Base-by-base conservation (phyloP, 2,797 vertebrate genomes). In the Thalassophryne amazonica region DNA sequence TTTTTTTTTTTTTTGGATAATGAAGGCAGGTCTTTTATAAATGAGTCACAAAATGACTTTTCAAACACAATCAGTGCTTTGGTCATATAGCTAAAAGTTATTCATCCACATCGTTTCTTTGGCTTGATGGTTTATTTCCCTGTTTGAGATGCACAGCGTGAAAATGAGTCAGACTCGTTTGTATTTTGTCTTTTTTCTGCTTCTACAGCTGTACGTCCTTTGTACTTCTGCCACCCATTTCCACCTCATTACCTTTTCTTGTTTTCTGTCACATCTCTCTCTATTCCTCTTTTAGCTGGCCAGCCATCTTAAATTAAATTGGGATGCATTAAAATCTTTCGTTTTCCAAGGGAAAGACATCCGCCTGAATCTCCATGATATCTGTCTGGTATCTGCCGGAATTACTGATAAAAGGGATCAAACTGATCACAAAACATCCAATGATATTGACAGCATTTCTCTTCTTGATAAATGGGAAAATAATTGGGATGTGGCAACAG, bases 1-100 rank as follows among this genome's bases (percentile, higher is more conserved):
- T 74, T 69, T 38, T 35, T 55, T 68, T 62, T 25, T 55, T 43
- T 60, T 74, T 69, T 38, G 35, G 22, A 57, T 54, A 60, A 67
- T 57, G 55, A 73, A 51, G 15, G 16, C 12, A 2, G 3, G 34
- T 64, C 24, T 58, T 68, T 50, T 46, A 3, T 48, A 37, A 39
- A 39, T 61, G 60, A 65, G 18, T 59, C 51, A 65, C 22, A 62
- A 46, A 28, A 76, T 40, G 38, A 58, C 41, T 40, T 24, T 45
- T 71, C 25, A 53, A 31, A 51, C 27, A 38, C 42, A 68, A 60
- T 61, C 60, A 62, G 40, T 67, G 54, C 34, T 29, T 7, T 36
- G 27, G 54, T 33, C 59, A 66, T 64, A 68, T 35, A 74, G 76
- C 59, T 60, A 41, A 38, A n/a, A 58, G 46, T 42, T 18, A 42